Evolutionary conservation across 2,113 vertebrate species (phyloP).

Genomic region (Rostratula benghalensis): DNA sequence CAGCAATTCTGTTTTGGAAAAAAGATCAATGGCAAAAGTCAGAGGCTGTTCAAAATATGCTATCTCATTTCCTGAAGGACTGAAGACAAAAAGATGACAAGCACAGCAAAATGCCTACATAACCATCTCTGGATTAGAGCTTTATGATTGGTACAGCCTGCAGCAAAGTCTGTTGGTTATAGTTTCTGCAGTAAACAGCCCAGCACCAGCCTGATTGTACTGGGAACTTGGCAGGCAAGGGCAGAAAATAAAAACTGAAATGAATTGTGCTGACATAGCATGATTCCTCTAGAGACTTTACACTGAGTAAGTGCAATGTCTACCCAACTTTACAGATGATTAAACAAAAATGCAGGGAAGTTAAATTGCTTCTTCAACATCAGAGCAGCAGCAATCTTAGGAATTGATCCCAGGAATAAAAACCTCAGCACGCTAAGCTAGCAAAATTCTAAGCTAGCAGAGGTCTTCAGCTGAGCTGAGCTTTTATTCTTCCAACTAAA

Average conservation of each 20-base stretch:
- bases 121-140: neutral
- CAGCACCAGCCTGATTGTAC: neutral
- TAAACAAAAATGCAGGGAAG: neutral
- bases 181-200: neutral
- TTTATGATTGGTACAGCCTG: neutral
- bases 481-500: neutral
- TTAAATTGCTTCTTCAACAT: neutral
- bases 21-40: neutral
- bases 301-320: neutral
- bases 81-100: neutral
- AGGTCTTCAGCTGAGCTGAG: neutral
- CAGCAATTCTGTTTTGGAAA: neutral
- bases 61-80: neutral
- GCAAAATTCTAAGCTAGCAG: neutral
- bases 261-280: neutral
- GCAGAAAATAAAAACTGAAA: neutral
- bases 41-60: neutral
- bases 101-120: neutral
- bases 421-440: neutral
- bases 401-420: neutral
- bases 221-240: neutral
- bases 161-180: neutral
- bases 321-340: neutral
- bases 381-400: neutral
- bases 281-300: neutral